Conservation (phyloP, 2,113 vertebrate genomes). For the Lycaon pictus region DNA sequence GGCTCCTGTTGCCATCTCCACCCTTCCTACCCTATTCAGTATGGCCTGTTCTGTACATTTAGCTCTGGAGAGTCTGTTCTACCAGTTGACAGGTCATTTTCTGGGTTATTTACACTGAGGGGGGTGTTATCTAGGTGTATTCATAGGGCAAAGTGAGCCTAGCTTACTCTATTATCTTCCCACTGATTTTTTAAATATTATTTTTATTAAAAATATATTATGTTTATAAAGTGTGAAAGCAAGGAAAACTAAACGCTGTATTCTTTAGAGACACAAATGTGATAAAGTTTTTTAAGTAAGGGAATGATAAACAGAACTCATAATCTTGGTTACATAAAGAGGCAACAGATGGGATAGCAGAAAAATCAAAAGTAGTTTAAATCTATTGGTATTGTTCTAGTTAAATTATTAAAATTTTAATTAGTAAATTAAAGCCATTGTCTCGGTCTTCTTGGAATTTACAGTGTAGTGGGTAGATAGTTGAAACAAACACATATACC, state of each 20-base stretch:
- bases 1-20: not conserved
- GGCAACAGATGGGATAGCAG: not conserved
- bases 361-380: not conserved
- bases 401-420: not conserved
- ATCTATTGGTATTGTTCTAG: not conserved
- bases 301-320: not conserved
- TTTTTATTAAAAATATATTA: not conserved
- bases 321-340: not conserved
- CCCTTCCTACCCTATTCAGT: not conserved
- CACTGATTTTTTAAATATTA: not conserved
- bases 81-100: not conserved
- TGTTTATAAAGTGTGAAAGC: not conserved
- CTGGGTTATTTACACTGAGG: not conserved
- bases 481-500: not conserved
- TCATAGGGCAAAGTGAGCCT: not conserved
- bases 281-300: not conserved
- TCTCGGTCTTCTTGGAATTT: not conserved
- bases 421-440: not conserved
- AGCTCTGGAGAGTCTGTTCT: not conserved
- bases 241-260: not conserved
- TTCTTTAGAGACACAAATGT: not conserved
- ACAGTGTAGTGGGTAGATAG: not conserved
- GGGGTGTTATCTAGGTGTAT: not conserved
- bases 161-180: not conserved
- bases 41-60: not conserved